Percentiles rank a stretch among this genome's conserved stretches.
These are phyloP conservation scores for Sipha maydis DNA, from an alignment of 2,888 invertebrate species.

Conservation along the genomic window DNA sequence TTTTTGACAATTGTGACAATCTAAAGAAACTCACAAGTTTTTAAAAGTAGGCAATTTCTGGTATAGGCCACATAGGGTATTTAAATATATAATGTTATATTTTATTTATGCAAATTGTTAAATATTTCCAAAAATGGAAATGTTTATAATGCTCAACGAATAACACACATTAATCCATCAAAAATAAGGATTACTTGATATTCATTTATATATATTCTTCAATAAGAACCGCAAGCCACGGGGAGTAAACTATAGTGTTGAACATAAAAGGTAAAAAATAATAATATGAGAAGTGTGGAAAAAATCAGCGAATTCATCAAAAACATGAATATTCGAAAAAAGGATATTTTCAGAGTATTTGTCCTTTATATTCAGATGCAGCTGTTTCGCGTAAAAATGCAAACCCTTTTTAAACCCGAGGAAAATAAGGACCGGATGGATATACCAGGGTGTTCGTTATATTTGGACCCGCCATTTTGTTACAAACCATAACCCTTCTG, in stretches of 20 bases:
- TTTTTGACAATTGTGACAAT: no score
- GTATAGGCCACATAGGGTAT: no score
- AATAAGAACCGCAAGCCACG: slow-evolving; percentile 42
- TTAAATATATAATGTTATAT: no score
- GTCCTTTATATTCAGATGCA: slow-evolving; percentile 44
- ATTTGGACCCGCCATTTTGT: slow-evolving; percentile 61
- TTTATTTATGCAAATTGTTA: no score
- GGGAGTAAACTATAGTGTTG: slow-evolving; percentile 40
- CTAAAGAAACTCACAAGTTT: no score
- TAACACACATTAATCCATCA: slow-evolving; percentile 18
- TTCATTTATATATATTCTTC: slow-evolving; percentile 36
- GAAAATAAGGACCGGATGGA: slow-evolving; percentile 59
- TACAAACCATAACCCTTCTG: slow-evolving; percentile 62
- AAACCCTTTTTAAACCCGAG: slow-evolving; percentile 58
- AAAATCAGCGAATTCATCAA: slow-evolving; percentile 56
- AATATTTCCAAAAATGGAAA: neutral
- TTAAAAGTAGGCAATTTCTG: no score
- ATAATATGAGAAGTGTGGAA: slow-evolving; percentile 52
- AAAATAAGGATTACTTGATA: neutral
- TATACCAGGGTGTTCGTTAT: slow-evolving; percentile 52
- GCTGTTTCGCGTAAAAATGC: slow-evolving; percentile 56
- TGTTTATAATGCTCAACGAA: neutral
- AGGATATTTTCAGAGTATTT: slow-evolving; percentile 51
- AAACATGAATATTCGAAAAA: slow-evolving; percentile 48
- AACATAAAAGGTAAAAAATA: slow-evolving; percentile 50